Evolutionary conservation across 35 echinoderm and acorn worm species (phyloP).

Genomic region (Strongylocentrotus purpuratus): DNA sequence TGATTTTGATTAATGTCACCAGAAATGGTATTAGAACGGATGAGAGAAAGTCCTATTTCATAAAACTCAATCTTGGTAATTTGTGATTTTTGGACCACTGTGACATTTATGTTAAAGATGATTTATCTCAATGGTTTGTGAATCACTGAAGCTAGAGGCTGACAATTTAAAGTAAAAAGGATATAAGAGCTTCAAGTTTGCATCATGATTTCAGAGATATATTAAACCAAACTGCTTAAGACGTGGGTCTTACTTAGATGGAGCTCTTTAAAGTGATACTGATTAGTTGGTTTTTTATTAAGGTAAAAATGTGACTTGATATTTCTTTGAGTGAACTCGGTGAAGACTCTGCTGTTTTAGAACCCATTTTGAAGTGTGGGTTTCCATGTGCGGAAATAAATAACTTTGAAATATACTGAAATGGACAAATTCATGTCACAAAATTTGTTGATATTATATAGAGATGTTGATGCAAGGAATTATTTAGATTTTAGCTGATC

Average conservation of each 20-base stretch:
- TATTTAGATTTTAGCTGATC: constrained; percentile 4
- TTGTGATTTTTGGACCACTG: background rate
- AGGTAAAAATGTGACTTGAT: background rate
- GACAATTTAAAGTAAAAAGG: background rate
- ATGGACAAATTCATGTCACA: constrained; percentile 2
- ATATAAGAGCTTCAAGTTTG: background rate
- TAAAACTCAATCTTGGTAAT: background rate
- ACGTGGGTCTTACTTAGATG: background rate
- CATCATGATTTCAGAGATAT: background rate
- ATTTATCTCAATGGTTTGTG: background rate
- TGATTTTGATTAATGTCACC: background rate
- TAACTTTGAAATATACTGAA: background rate
- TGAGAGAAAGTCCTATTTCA: background rate
- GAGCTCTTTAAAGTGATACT: background rate
- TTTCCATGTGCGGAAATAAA: background rate
- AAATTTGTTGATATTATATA: constrained; percentile 6
- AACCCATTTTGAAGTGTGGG: background rate
- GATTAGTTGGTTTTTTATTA: background rate
- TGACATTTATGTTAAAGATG: background rate
- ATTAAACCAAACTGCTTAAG: no score
- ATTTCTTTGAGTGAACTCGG: background rate
- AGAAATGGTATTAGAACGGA: background rate
- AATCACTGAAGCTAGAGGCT: background rate
- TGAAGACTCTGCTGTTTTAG: background rate
- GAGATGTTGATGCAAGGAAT: constrained; percentile 8